A percentile compares a stretch with the other conserved stretches of the same genome.
phyloP scores from a whole-genome alignment of 2,113 vertebrate species.

The Semnornis frantzii region DNA sequence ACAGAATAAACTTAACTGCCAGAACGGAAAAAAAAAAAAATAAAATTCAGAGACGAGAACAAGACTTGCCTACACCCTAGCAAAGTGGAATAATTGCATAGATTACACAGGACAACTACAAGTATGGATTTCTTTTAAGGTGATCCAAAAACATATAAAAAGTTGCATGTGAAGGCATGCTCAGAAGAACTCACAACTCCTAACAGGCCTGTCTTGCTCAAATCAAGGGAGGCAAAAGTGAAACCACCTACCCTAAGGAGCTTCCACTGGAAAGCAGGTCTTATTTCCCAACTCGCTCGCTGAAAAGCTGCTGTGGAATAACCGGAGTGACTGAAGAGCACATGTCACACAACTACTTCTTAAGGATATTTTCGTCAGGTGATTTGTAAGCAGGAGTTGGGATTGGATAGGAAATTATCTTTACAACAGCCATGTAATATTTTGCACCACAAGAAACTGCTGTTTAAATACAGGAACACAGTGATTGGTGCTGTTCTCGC shows the following conservation, averaged over 20 bases:
- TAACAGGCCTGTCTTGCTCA: not conserved
- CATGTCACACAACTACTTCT: not conserved
- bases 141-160: constrained; percentile 9
- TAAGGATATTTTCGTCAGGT: constrained; percentile 38
- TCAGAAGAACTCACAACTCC: not conserved
- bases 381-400: constrained; percentile 2
- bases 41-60: not conserved
- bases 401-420: constrained; percentile 30
- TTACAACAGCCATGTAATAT: not conserved
- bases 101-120: constrained; percentile 21
- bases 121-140: constrained; percentile 49
- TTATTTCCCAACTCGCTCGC: constrained; percentile 10
- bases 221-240: constrained; percentile 30
- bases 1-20: not conserved
- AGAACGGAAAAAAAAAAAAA: not conserved
- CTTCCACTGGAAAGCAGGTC: constrained; percentile 20
- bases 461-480: not conserved
- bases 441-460: not conserved
- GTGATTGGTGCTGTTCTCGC: not conserved
- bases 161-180: constrained; percentile 34
- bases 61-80: constrained; percentile 20
- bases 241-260: constrained; percentile 61
- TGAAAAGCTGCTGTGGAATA: constrained; percentile 39
- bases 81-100: not conserved
- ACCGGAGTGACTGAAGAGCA: not conserved